Evolutionary conservation across 2,113 vertebrate species (phyloP).

Genomic region (Zeus faber): DNA sequence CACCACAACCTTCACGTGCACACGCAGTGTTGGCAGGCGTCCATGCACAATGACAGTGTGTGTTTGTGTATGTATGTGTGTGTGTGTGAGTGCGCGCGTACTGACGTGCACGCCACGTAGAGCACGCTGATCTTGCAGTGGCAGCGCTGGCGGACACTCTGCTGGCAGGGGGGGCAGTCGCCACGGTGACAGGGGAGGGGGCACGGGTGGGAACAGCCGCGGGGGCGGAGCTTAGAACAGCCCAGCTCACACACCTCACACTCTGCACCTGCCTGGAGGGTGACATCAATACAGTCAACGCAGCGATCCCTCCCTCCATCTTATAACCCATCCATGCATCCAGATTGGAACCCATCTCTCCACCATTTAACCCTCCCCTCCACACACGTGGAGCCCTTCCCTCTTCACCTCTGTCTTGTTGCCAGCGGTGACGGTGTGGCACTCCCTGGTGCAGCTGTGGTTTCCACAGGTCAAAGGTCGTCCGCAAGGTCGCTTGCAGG

Average conservation of each 20-base stretch:
- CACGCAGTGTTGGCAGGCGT: no score
- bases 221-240: constrained; percentile 57
- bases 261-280: no score
- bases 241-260: constrained; percentile 54
- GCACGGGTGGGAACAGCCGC: constrained; percentile 57
- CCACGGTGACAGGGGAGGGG: constrained; percentile 47
- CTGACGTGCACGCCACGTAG: constrained; percentile 64
- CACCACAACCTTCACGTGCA: no score
- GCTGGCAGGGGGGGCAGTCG: constrained; percentile 54
- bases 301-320: no score
- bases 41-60: not conserved
- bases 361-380: no score
- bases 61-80: constrained; percentile 2
- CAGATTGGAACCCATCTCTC: no score
- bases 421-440: constrained; percentile 46
- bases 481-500: constrained; percentile 40
- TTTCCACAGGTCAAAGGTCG: constrained; percentile 56
- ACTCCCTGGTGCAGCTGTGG: constrained; percentile 55
- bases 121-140: constrained; percentile 66
- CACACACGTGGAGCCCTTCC: not conserved
- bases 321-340: no score
- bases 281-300: no score
- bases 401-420: constrained; percentile 35
- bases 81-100: not conserved
- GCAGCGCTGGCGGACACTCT: constrained; percentile 59